Conservation (phyloP, 2,113 vertebrate species). For the Erythrocebus patas region DNA sequence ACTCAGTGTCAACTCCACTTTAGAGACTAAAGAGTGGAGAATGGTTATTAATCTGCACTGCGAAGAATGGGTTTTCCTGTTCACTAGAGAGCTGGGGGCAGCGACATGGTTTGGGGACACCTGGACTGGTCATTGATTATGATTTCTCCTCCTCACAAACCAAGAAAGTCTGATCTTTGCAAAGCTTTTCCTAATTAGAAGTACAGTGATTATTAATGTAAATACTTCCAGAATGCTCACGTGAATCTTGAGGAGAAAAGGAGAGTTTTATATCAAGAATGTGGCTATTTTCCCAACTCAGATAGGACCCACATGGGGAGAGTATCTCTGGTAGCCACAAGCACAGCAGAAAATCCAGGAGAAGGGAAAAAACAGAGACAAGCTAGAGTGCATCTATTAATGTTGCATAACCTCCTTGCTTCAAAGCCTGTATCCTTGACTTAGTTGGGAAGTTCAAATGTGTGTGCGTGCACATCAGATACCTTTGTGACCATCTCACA, state of each 20-base stretch:
- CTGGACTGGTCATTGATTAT: neutral
- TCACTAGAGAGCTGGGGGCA: neutral
- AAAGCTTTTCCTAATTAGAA: neutral
- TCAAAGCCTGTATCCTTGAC: neutral
- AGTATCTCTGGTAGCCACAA: neutral
- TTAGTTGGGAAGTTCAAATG: constrained; percentile 20
- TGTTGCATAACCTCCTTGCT: neutral
- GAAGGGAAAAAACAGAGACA: neutral
- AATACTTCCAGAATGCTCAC: neutral
- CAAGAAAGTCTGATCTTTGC: neutral
- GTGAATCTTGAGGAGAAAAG: neutral
- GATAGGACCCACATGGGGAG: neutral
- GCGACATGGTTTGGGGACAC: neutral
- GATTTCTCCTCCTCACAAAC: neutral
- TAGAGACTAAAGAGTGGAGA: neutral
- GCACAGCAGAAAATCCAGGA: neutral
- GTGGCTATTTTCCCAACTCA: neutral
- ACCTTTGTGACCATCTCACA: neutral
- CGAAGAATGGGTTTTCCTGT: neutral
- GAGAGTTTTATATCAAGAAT: neutral
- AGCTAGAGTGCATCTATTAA: neutral
- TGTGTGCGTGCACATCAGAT: neutral
- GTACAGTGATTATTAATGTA: neutral
- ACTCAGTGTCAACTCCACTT: neutral
- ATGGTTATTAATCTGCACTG: neutral